Base-by-base conservation (phyloP, 2,113 vertebrate genomes). In the Tetrao urogallus region DNA sequence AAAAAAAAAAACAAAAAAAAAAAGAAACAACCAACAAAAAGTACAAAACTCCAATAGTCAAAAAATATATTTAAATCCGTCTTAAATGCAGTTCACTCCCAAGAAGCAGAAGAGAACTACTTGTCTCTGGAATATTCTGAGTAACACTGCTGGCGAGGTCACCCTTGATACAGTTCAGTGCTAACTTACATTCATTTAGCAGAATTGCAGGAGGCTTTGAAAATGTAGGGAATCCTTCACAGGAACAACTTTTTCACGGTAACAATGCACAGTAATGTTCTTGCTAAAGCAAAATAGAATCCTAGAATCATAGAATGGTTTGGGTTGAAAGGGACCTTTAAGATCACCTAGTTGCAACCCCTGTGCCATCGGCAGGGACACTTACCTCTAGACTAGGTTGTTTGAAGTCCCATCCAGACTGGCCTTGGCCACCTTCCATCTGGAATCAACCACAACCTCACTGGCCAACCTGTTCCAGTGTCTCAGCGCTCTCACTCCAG, bases 131-230 rank as follows among this genome's bases (percentile, higher is more conserved):
- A 7, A 14, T 17, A 15, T 52, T 85, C 66, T 67, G 22, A 63
- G 66, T 30, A 67, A 13, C 18, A 75, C 8, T 54, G 10, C 54
- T 70, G 38, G 21, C 25, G 32, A 38, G 54, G 43, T 16, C 15
- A 4, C 34, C 47, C 10, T 19, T 4, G 11, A 28, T 22, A 2
- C 25, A 19, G 1, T 10, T 4, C 27, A n/a, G 3, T 8, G 2
- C 17, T 64, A 19, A 4, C 8, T 61, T 28, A 4, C 22, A 40
- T 25, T 36, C 64, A 63, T 25, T 28, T 40, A 74, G 24, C 18
- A 60, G 28, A 34, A 3, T 19, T 69, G 32, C 8, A 60, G 13
- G 16, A 66, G 48, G 21, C 25, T 25, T 76, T n/a, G 8, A 10
- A 88, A 64, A 42, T 13, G 47, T 0, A 69, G 2, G 3, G 11